A percentile compares a stretch with the other conserved stretches of the same genome.
Evolutionary conservation across 2,113 vertebrate genomes (phyloP).

Genomic region (Proterorhinus semilunaris): DNA sequence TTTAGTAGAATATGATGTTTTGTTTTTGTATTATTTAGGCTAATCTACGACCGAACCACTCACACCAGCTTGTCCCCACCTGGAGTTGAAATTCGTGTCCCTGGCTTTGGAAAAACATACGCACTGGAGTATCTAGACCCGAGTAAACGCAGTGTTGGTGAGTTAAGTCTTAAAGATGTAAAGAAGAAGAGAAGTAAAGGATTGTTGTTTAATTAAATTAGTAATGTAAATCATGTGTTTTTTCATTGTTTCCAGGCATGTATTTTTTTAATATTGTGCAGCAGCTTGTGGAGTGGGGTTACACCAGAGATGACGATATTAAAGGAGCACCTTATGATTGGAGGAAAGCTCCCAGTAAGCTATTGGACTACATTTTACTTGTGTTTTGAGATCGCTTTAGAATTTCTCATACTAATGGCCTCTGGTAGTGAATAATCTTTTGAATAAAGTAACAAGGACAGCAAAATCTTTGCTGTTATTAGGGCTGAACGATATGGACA

Average conservation of each 20-base stretch:
- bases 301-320: slow-evolving; percentile 85
- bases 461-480: no score
- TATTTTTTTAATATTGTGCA: slow-evolving; percentile 95
- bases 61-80: slow-evolving; percentile 81
- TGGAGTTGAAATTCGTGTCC: slow-evolving; percentile 88
- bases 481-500: no score
- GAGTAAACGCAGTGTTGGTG: slow-evolving; percentile 88
- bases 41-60: slow-evolving; percentile 89
- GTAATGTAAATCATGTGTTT: slow-evolving; percentile 46
- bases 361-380: not conserved
- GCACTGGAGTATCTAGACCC: slow-evolving; percentile 95
- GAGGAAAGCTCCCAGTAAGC: slow-evolving; percentile 94
- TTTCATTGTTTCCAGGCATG: slow-evolving; percentile 79
- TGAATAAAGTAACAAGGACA: not conserved
- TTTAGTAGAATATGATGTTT: not conserved
- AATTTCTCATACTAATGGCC: no score
- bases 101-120: slow-evolving; percentile 90
- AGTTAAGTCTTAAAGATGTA: slow-evolving; percentile 63
- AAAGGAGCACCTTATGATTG: slow-evolving; percentile 96
- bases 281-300: slow-evolving; percentile 88
- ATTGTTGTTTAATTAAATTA: not conserved
- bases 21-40: slow-evolving; percentile 59
- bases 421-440: no score
- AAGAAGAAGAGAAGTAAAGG: slow-evolving; percentile 2
- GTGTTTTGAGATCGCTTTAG: not conserved